Base-by-base conservation (phyloP, 2,113 vertebrate genomes). In the Diphyllodes magnificus region DNA sequence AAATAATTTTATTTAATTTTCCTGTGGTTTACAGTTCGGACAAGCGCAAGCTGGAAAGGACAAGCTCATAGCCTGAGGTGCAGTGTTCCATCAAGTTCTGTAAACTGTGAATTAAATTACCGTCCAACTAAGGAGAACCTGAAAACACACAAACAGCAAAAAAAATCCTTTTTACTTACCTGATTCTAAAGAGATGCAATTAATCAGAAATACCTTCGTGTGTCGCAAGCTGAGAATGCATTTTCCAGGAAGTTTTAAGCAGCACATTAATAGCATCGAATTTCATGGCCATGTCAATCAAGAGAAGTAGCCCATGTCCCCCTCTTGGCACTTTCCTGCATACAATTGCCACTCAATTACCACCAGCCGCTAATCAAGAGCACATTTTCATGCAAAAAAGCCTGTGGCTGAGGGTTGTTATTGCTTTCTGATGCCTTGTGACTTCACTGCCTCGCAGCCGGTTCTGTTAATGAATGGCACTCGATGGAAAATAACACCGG, bases 261-360 rank as follows among this genome's bases (percentile, higher is more conserved):
- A 86, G 91, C 2, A 0, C 64, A 42, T 54, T 53, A 66, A 45
- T 33, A 54, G 63, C 47, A 27, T 31, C 23, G 28, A 21, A 73
- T 54, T 80, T 56, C 45, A 44, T 1, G 10, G 53, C 8, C 19
- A 35, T 10, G 35, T 57, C 86, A 73, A 28, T 81, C 86, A 80
- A 64, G 31, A 40, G 44, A 69, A 76, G 42, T 7, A 28, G 39
- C 60, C 30, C 72, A 45, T 20, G 44, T 93, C 50, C 40, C 25
- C 20, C 76, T 73, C 40, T n/a, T 35, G 60, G 68, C 72, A 94
- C 68, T 92, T 95, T 66, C 64, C 81, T 94, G 64, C 77, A 54
- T 91, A 86, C 80, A 95, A 84, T 70, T 81, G 93, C 80, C 42
- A 40, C 77, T 77, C 69, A 57, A 3, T 93, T 95, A 93, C 79